Evolutionary conservation across 92 coral and sea anemone genomes (phyloP), one percentile per base, ranked within the genome.

Genomic region (Actinernus sp.): DNA sequence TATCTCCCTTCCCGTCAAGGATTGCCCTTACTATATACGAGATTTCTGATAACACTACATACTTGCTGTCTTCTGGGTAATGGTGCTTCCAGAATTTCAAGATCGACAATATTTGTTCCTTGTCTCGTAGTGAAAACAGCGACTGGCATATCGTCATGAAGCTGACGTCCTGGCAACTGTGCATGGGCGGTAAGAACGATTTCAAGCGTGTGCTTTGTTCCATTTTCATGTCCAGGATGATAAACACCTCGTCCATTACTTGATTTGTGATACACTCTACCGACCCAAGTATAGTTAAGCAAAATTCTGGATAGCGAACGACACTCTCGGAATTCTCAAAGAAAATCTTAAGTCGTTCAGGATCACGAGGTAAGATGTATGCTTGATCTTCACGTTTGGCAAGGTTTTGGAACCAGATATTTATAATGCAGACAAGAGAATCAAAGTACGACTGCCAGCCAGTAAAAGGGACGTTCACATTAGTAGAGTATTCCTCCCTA

Each of bases 291-390:
- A 63, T 29, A 8, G 21, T 21, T 10, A 63, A 16, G 26, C 57
- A 63, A 16, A 17, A 12, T 18, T 31, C 16, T 21, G 71, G 37
- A 9, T 45, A 21, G n/a, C 53, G 41, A n/a, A 46, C 24, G 10
- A 63, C 14, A 28, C 46, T 49, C 49, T 63, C 71, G 46, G 71
- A 33, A 29, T 63, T 55, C 12, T 45, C 25, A 23, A 47, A 47
- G 24, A 63, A 29, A 22, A 47, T 7, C n/a, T 47, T 29, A 21
- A 63, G 47, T 18, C 57, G 30, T 22, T 20, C 14, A 20, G 30
- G 12, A 16, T 63, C 71, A 47, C 37, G 20, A 1, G 37, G 19
- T 16, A 46, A 22, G 24, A 30, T 28, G n/a, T 26, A 53, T 17
- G 13, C 23, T 1, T 49, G 18, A 14, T 49, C 12, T 23, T 49